Conservation (phyloP, 2,888 invertebrate species). For the Pantelozetes paolii region DNA sequence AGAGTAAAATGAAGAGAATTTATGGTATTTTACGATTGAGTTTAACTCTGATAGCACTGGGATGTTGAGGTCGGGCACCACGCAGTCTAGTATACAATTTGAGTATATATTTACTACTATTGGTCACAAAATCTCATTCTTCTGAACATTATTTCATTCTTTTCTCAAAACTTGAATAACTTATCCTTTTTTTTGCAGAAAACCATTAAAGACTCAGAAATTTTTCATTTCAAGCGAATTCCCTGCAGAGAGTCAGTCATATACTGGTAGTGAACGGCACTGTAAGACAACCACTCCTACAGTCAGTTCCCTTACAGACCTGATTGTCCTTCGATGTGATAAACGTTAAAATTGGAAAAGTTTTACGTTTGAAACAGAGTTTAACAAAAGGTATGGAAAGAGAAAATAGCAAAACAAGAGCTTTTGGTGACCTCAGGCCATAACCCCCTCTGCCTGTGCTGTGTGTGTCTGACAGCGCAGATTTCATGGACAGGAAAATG, state of each 20-base stretch:
- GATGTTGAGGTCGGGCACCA: constrained; percentile 20
- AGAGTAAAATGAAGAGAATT: constrained; percentile 1
- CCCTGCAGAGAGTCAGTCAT: background rate
- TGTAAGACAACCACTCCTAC: constrained; percentile 26
- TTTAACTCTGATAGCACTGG: background rate
- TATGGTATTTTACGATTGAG: background rate
- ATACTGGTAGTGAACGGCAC: background rate
- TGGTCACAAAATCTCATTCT: constrained; percentile 22
- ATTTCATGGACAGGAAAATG: constrained; percentile 14
- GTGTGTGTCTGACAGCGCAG: background rate
- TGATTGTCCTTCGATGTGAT: constrained; percentile 14
- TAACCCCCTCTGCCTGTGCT: constrained; percentile 2
- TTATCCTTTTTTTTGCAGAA: constrained; percentile 29
- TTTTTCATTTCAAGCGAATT: constrained; percentile 32
- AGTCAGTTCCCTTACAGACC: background rate
- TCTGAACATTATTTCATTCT: constrained; percentile 24
- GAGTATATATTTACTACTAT: constrained; percentile 33
- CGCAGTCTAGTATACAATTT: constrained; percentile 25
- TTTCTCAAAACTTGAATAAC: constrained; percentile 25
- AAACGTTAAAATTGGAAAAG: background rate
- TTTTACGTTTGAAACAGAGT: background rate
- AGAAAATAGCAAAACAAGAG: background rate
- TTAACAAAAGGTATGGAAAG: constrained; percentile 20
- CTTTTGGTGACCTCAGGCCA: background rate
- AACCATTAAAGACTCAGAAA: constrained; percentile 20